These are phyloP conservation scores for Coecobrya sp. DNA, from an alignment of 2,888 invertebrate genomes.

Conservation along the genomic window DNA sequence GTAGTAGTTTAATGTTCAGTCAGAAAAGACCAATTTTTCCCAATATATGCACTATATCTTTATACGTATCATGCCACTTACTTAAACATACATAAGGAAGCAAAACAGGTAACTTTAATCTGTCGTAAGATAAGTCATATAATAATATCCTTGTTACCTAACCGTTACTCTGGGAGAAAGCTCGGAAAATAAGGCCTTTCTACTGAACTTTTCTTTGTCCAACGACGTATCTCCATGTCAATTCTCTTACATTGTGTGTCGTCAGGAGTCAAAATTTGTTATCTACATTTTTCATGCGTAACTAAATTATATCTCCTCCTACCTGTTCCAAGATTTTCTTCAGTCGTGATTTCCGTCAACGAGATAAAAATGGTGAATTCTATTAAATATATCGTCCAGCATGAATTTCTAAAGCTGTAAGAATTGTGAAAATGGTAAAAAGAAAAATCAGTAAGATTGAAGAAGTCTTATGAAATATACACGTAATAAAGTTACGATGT, in stretches of 20 bases:
- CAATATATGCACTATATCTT: no score
- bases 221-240: background rate
- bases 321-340: constrained; percentile 20
- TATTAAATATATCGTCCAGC: background rate
- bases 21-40: no score
- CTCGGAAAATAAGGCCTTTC: background rate
- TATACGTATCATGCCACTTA: no score
- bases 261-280: constrained; percentile 7
- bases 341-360: background rate
- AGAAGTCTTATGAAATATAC: constrained; percentile 31
- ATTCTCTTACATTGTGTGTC: constrained; percentile 11
- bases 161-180: background rate
- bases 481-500: constrained; percentile 30
- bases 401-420: background rate
- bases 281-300: constrained; percentile 14
- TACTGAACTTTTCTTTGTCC: constrained; percentile 31
- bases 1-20: no score
- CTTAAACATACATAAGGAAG: background rate
- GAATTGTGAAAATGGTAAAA: background rate
- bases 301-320: constrained; percentile 4
- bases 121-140: no score
- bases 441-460: background rate
- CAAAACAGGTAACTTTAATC: no score
- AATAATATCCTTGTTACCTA: background rate
- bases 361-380: constrained; percentile 1